These are phyloP conservation scores for Oreochromis aureus DNA, from an alignment of 2,113 vertebrate genomes.

Conservation along the genomic window DNA sequence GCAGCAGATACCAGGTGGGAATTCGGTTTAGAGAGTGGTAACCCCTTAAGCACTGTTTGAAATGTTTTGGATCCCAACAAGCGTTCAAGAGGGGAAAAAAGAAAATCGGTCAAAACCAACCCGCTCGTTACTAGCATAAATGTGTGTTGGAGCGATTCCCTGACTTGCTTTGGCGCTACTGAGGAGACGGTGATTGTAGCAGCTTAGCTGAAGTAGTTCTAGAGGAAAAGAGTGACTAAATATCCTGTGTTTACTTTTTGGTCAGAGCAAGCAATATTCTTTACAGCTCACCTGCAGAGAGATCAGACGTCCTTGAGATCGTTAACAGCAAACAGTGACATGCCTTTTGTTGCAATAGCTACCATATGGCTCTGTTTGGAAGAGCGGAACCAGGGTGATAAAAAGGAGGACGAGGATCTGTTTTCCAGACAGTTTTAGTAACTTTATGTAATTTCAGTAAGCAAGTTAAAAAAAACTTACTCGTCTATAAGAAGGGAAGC, in stretches of 20 bases:
- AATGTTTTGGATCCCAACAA: not conserved
- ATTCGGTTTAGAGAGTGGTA: not conserved
- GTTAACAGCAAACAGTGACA: not conserved
- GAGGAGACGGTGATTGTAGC: not conserved
- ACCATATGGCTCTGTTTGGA: not conserved
- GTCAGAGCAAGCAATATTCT: not conserved
- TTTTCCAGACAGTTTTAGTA: not conserved
- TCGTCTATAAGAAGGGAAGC: not conserved
- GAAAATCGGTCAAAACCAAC: not conserved
- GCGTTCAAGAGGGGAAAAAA: not conserved
- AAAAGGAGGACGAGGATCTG: not conserved
- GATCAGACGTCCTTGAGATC: not conserved
- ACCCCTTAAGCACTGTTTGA: not conserved
- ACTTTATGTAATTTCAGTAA: not conserved
- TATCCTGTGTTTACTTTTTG: not conserved
- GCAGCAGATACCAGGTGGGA: conserved; percentile 40
- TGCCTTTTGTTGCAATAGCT: not conserved
- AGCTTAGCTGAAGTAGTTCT: not conserved
- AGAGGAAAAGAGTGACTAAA: not conserved
- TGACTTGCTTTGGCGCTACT: not conserved
- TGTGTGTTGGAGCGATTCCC: not conserved
- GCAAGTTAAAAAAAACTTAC: not conserved
- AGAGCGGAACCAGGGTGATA: not conserved
- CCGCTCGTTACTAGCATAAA: not conserved
- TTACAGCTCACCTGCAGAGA: not conserved